Evolutionary conservation across 1,140 invertebrate species (phyloP).

Genomic region (Meloidogyne exigua): DNA sequence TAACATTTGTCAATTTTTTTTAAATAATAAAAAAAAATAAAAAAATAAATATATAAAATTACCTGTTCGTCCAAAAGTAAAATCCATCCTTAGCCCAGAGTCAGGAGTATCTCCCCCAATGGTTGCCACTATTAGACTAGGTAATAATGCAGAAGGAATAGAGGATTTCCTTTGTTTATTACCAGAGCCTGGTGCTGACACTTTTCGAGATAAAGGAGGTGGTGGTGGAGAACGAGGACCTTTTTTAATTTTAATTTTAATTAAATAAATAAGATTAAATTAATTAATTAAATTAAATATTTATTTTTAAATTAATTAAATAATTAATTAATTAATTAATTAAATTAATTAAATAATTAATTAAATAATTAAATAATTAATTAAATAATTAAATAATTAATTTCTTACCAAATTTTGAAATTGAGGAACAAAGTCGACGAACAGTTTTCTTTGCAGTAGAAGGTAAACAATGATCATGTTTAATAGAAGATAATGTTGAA

Average conservation of each 20-base stretch:
- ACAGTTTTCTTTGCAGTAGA: slow-evolving; percentile 3
- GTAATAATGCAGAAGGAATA: slow-evolving; percentile 21
- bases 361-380: too few species aligned
- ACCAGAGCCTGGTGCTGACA: slow-evolving; percentile 19
- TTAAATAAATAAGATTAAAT: not conserved
- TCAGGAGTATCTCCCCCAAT: slow-evolving; percentile 26
- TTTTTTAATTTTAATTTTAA: not conserved
- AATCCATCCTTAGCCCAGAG: slow-evolving; percentile 18
- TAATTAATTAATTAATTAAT: too few species aligned
- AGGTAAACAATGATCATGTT: not conserved
- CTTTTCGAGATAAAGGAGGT: slow-evolving; percentile 4
- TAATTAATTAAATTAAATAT: not conserved
- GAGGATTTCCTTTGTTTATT: not conserved
- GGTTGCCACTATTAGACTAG: slow-evolving; percentile 22
- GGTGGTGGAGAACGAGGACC: not conserved
- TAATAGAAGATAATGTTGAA: not conserved
- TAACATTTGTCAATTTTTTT: not conserved
- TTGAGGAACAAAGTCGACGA: slow-evolving; percentile 16
- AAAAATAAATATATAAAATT: not conserved
- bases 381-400: too few species aligned
- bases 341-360: too few species aligned
- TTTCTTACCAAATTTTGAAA: slow-evolving; percentile 13
- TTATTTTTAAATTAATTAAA: not conserved
- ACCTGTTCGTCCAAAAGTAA: slow-evolving; percentile 9
- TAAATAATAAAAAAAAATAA: not conserved